phyloP scores from a whole-genome alignment of 2,797 vertebrate genomes.

The Gallinago solitaria region DNA sequence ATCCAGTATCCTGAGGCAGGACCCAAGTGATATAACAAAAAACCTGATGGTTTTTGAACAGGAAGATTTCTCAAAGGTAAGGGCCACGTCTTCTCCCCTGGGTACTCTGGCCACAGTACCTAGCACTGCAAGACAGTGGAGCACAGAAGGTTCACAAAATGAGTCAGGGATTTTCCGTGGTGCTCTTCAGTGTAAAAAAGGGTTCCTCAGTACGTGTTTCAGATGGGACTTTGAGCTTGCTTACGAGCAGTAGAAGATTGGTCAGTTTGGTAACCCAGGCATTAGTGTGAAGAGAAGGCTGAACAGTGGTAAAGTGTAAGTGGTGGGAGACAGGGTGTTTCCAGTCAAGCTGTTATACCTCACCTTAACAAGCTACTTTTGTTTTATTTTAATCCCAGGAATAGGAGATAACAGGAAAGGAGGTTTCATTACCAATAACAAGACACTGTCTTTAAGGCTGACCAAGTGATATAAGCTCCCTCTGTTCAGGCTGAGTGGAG shows the following conservation, averaged over 20 bases:
- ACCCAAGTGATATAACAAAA: not conserved
- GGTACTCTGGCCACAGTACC: fast-evolving
- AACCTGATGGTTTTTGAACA: not conserved
- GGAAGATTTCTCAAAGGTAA: not conserved
- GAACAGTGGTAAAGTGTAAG: not conserved
- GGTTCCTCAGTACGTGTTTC: fast-evolving
- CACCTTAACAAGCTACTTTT: not conserved
- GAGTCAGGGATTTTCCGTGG: not conserved
- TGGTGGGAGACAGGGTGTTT: not conserved
- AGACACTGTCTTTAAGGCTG: not conserved
- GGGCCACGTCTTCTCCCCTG: fast-evolving
- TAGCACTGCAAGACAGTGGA: fast-evolving
- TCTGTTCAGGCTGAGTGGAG: not conserved
- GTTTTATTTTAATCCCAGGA: not conserved
- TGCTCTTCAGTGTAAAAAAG: not conserved
- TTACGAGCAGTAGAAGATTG: not conserved
- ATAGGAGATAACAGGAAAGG: not conserved
- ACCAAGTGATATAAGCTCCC: not conserved
- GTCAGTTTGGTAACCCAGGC: not conserved
- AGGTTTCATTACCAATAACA: not conserved
- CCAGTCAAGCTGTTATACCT: not conserved
- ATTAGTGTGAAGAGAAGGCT: not conserved
- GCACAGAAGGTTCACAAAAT: not conserved
- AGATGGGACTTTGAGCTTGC: not conserved
- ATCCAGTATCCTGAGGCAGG: not conserved